Evolutionary conservation across 64 coral and sea anemone genomes (phyloP), one percentile per base, ranked within the genome.

Genomic region (Platygyra sinensis): DNA sequence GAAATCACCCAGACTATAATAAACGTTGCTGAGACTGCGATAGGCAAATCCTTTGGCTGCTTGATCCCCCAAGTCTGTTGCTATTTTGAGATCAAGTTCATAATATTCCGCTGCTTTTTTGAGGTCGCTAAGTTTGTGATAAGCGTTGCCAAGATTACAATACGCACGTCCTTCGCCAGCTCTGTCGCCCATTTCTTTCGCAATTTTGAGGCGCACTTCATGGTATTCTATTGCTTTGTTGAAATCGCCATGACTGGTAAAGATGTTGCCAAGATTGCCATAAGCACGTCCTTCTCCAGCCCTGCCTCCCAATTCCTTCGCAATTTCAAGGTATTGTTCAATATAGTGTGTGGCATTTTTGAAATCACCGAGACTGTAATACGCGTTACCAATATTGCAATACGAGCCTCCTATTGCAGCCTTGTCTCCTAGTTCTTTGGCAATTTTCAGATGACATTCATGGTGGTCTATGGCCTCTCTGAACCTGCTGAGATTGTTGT

Each of bases 191-290:
- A 49, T 28, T 3, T 86, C 36, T 24, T 22, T 69, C 13, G 67
- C 38, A 28, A 86, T 73, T 69, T 4, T 28, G 22, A 86, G 83
- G 15, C 22, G 19, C 30, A 19, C 18, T 73, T 86, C 83, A 28
- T 86, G 36, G 50, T 86, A 86, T 15, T 73, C 17, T 25, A 67
- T 28, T 22, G 83, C 83, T 16, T 69, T 86, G 36, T 64, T 30
- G 50, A 50, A 86, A 16, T 86, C 39, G 71, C 83, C 67, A 31
- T 73, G 65, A 50, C 46, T 27, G 22, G 19, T 14, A 50, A 24
- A 73, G 30, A 32, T 64, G 28, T 46, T 50, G 13, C 65, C 83
- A 49, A 86, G 69, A 36, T 73, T 73, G 46, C 65, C 83, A 72
- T 86, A 86, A 28, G 62, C 65, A 9, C 16, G 18, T 67, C 39